Percentiles rank a stretch among this genome's conserved stretches.
Conservation (phyloP, 2,113 vertebrate genomes). For the Phoxinus phoxinus region DNA sequence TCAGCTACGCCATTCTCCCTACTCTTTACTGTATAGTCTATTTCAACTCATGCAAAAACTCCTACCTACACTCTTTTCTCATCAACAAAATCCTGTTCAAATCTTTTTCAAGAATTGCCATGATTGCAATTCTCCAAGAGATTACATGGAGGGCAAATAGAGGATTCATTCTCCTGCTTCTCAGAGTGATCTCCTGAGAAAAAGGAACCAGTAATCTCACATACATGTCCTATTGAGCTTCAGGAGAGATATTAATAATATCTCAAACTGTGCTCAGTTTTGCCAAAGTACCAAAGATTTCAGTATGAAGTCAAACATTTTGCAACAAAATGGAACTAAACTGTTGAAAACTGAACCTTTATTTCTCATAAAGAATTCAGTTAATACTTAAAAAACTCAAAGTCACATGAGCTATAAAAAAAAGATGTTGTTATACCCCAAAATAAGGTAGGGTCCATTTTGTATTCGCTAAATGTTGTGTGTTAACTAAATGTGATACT, state of each 20-base stretch:
- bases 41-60: neutral
- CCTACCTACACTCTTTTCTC: neutral
- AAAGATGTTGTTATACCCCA: neutral
- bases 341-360: neutral
- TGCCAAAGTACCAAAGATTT: neutral
- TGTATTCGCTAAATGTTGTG: neutral
- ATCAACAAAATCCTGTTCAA: neutral
- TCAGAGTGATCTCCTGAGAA: neutral
- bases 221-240: neutral
- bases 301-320: neutral
- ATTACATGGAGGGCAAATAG: neutral
- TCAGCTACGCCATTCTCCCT: neutral
- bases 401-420: neutral
- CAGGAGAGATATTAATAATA: neutral
- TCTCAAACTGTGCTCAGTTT: neutral
- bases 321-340: neutral
- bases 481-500: neutral
- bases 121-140: neutral
- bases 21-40: too few species aligned
- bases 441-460: neutral
- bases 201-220: neutral
- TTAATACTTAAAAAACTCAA: neutral
- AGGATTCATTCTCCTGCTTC: neutral
- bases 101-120: neutral
- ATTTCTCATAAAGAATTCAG: neutral